These are phyloP conservation scores for Antedon mediterranea DNA, from an alignment of 53 echinoderm and acorn worm genomes.

Conservation along the genomic window DNA sequence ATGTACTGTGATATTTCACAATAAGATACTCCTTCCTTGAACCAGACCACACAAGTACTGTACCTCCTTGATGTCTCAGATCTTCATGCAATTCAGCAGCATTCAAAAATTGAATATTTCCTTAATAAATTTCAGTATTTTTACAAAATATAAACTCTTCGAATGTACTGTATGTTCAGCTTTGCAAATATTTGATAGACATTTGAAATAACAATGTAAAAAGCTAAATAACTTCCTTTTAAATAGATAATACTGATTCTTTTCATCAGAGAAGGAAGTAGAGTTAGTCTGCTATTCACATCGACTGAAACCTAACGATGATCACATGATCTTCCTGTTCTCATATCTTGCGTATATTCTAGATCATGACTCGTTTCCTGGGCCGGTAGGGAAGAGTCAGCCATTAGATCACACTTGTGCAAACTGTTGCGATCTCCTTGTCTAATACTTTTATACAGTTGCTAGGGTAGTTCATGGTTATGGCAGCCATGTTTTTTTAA, in stretches of 20 bases:
- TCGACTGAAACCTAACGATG: neutral
- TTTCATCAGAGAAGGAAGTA: neutral
- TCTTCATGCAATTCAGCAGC: too few species aligned
- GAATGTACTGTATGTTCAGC: too few species aligned
- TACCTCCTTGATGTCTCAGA: too few species aligned
- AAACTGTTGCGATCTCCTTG: neutral
- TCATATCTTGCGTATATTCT: neutral
- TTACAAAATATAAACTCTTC: too few species aligned
- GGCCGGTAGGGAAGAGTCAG: neutral
- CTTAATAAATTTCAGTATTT: too few species aligned
- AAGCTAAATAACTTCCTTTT: neutral
- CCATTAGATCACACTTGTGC: neutral
- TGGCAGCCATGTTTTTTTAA: neutral
- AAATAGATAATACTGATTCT: neutral
- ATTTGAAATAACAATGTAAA: neutral
- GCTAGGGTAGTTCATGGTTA: neutral
- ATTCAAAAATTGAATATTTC: too few species aligned
- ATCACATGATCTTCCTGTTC: neutral
- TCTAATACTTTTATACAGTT: neutral
- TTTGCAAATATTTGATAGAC: too few species aligned
- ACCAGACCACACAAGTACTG: too few species aligned
- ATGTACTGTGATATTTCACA: too few species aligned
- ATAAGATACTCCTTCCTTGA: too few species aligned
- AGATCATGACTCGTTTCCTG: neutral
- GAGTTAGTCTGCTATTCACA: neutral